These are phyloP conservation scores for Mimumesa dahlbomi DNA, from an alignment of 2,888 invertebrate species.

Conservation along the genomic window DNA sequence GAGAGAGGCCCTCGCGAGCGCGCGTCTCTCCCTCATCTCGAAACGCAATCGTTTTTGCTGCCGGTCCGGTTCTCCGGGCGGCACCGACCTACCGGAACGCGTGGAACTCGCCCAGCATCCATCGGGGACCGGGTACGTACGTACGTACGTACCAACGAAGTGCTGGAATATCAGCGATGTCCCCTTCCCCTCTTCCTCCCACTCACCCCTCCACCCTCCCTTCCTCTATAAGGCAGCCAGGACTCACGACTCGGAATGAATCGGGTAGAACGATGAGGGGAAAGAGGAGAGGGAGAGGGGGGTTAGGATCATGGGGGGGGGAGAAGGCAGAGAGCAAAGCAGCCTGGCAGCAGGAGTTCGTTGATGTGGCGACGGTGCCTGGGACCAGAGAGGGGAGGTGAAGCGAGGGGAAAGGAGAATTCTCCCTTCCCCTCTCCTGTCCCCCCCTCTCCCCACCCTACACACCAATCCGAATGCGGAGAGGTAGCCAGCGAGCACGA, in stretches of 20 bases:
- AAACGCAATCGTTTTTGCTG: constrained; percentile 64
- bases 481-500: constrained; percentile 33
- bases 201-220: constrained; percentile 2
- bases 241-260: constrained; percentile 19
- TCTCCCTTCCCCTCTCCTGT: no score
- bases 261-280: constrained; percentile 10
- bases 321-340: not conserved
- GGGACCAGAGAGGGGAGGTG: constrained; percentile 3
- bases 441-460: no score
- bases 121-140: constrained; percentile 33
- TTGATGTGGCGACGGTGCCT: not conserved
- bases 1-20: constrained; percentile 10
- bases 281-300: not conserved
- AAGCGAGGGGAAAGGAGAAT: constrained; percentile 10
- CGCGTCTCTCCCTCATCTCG: constrained; percentile 47
- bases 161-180: constrained; percentile 45
- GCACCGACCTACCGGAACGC: constrained; percentile 68
- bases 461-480: not conserved
- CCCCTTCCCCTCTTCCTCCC: not conserved
- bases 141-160: constrained; percentile 27
- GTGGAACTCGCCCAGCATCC: constrained; percentile 59
- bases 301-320: constrained; percentile 1
- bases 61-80: constrained; percentile 62
- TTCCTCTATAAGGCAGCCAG: no score
- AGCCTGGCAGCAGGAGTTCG: constrained; percentile 5